Base-by-base conservation (phyloP, 2,797 vertebrate species). In the Sandelia bainsii region DNA sequence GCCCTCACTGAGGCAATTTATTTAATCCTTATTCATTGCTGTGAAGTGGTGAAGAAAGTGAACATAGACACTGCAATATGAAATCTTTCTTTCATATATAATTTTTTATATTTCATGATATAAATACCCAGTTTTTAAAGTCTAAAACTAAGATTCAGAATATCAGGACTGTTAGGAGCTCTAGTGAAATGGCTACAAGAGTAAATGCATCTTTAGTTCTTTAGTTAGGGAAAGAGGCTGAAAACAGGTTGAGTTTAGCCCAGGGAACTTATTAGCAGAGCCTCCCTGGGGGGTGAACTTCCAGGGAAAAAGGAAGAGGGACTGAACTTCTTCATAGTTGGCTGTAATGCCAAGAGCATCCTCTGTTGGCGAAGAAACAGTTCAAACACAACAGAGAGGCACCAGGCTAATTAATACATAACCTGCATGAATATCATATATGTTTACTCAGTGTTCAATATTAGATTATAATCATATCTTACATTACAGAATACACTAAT, bases 231-330 rank as follows among this genome's bases (percentile, higher is more conserved):
- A 87, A 84, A 63, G 68, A 85, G 79, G 79, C 64, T 79, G 77
- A 85, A 87, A 91, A 82, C 83, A 90, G 83, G 81, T 87, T 85
- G 80, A 54, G 78, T 62, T 70, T 86, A 84, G 87, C 82, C 82
- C 66, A 73, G 89, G 89, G 89, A 93, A 87, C 89, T 83, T 92
- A 90, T 93, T 92, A 93, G 83, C 71, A 71, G 68, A 82, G 61
- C 6, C 19, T 92, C 88, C 83, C 84, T 75, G 57, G 82, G 87
- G 91, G 84, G 50, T 72, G 62, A 77, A 87, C 77, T 86, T 87
- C 72, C 69, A 84, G 75, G 75, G 83, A 85, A 79, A 77, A 67
- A 44, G 62, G 60, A 75, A 74, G 66, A 77, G 51, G 75, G 25
- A 44, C 34, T 73, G 27, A 68, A 88, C 60, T 74, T 78, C 62